These are phyloP conservation scores for Arctocebus calabarensis DNA, from an alignment of 2,797 vertebrate genomes.

Conservation along the genomic window DNA sequence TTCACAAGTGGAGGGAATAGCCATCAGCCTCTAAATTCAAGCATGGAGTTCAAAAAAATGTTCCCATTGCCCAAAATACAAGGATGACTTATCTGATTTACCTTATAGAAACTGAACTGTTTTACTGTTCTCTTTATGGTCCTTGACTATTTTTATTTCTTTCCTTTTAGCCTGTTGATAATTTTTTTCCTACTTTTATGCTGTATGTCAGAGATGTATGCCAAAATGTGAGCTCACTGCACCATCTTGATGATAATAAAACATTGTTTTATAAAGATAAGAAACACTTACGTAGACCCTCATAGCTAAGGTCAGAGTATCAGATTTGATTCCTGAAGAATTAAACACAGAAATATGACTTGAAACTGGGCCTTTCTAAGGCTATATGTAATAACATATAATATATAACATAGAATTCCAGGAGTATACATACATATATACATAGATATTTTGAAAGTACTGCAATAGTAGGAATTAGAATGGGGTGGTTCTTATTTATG, in stretches of 20 bases:
- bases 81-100: background rate
- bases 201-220: background rate
- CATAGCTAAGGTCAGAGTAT: background rate
- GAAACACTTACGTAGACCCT: background rate
- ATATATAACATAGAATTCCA: slow-evolving; percentile 16
- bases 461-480: background rate
- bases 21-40: background rate
- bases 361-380: background rate
- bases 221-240: slow-evolving; percentile 15
- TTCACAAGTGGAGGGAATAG: background rate
- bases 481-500: background rate
- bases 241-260: background rate
- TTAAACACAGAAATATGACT: background rate
- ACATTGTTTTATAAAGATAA: slow-evolving; percentile 25
- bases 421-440: background rate
- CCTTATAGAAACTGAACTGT: background rate
- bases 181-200: background rate
- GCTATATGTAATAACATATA: background rate
- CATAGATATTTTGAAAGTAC: background rate
- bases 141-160: slow-evolving; percentile 30
- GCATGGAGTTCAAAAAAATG: slow-evolving; percentile 33
- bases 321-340: background rate
- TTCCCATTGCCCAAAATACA: background rate
- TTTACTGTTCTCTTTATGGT: background rate
- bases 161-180: background rate